Base-by-base conservation (phyloP, 2,888 invertebrate genomes). In the Pterostichus niger region DNA sequence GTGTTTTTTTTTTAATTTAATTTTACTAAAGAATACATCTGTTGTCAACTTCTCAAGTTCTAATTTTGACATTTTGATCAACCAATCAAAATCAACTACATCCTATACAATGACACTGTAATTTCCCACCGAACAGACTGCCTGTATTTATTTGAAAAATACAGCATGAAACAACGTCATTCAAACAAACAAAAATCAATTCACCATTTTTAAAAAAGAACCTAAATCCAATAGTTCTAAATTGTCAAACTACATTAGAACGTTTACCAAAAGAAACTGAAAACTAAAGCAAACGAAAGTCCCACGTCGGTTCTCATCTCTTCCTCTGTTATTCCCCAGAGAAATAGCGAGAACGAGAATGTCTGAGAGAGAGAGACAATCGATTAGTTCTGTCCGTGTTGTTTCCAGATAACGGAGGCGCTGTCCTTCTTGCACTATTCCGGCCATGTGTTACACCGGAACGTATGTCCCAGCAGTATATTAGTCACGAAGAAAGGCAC, bases 381-480 rank as follows among this genome's bases (percentile, higher is more conserved):
- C 75, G 75, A 52, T 75, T 75, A 75, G 52, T 35, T 64, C 64
- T 64, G 35, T 59, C 13, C 17, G 59, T 59, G 59, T 40, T 84
- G 86, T 84, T 90, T 91, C n/a, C 92, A 98, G 98, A 94, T 99
- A 86, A 96, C 97, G 81, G 99, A 99, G 89, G 99, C 98, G 6
- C 92, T 99, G 85, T 94, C 97, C 85, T 98, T 96, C 90, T 92
- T 99, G 85, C 99, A 99, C 91, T 95, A 96, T 91, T 94, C 95
- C 49, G 94, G 95, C 86, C 95, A 95, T 90, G 93, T 96, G 87
- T 93, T 99, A 85, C 99, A 99, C 90, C 94, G 98, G 87, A 99
- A 99, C 91, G 94, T 99, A 61, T 98, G 97, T 89, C 99, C 99
- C 1, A 95, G 95, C 86, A 96, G 96, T 86, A 95, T 99, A 86